Conservation (phyloP, 2,797 vertebrate species). For the Pseudotriccus pelzelni region DNA sequence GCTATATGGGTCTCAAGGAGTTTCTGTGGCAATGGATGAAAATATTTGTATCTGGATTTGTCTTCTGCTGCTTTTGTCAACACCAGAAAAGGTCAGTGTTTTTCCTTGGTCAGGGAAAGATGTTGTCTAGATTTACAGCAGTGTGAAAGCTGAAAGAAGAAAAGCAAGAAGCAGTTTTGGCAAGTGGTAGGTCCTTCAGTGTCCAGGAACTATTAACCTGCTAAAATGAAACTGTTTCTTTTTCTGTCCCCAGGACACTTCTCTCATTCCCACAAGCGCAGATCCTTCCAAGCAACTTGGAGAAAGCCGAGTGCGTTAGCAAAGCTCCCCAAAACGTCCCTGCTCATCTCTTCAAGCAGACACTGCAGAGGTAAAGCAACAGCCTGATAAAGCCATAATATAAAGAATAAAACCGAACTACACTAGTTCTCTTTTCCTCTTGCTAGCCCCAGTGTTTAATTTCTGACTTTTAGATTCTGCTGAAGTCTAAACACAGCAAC, state of each 20-base stretch:
- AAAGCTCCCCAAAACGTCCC: not conserved
- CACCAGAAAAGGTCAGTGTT: slow-evolving; percentile 51
- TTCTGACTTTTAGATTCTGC: not conserved
- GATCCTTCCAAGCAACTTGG: not conserved
- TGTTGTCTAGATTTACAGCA: slow-evolving; percentile 14
- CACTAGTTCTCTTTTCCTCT: not conserved
- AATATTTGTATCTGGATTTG: slow-evolving; percentile 69
- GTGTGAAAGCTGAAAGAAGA: slow-evolving; percentile 15
- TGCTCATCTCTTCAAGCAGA: not conserved
- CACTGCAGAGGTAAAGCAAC: not conserved
- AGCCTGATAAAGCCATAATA: not conserved
- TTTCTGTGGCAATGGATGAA: slow-evolving; percentile 60
- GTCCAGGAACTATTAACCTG: slow-evolving; percentile 48
- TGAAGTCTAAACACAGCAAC: not conserved
- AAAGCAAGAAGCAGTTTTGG: slow-evolving; percentile 42
- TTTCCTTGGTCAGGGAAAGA: slow-evolving; percentile 33
- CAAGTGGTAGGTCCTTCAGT: not conserved
- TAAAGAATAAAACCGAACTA: not conserved
- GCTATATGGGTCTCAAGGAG: not conserved
- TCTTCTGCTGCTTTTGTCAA: slow-evolving; percentile 61
- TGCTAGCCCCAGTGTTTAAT: not conserved
- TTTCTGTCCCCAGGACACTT: slow-evolving; percentile 39
- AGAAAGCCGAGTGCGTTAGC: not conserved
- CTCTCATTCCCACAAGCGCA: not conserved
- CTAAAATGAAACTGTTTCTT: slow-evolving; percentile 33